These are phyloP conservation scores for Eubucco bourcierii DNA, from an alignment of 2,113 vertebrate genomes.

Conservation along the genomic window DNA sequence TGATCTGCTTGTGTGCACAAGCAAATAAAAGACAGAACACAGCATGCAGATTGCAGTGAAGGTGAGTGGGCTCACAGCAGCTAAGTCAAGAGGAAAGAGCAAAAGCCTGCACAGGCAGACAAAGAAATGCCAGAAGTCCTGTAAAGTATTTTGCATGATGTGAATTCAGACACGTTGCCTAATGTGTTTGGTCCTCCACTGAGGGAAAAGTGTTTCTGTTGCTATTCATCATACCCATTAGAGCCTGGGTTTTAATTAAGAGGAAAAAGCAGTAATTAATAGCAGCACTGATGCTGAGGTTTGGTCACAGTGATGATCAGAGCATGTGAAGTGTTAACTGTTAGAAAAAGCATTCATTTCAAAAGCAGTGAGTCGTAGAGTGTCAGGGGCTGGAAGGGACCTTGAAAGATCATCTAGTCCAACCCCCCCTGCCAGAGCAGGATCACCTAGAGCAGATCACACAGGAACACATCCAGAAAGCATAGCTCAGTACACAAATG, in stretches of 20 bases:
- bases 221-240: neutral
- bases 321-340: neutral
- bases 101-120: neutral
- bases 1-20: neutral
- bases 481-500: slow-evolving; percentile 82
- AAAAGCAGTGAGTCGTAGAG: neutral
- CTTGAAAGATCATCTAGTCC: no score
- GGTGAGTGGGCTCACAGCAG: neutral
- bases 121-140: neutral
- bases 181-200: neutral
- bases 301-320: neutral
- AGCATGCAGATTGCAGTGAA: neutral
- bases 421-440: no score
- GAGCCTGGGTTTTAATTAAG: neutral
- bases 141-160: neutral
- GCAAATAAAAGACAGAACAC: neutral
- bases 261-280: neutral
- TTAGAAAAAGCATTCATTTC: neutral
- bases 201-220: neutral
- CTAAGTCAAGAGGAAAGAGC: neutral
- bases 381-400: no score
- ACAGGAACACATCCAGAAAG: neutral
- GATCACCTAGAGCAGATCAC: no score
- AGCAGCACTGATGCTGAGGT: neutral
- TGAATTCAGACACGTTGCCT: neutral